phyloP scores from a whole-genome alignment of 2,113 vertebrate genomes.

The Synchiropus splendidus region DNA sequence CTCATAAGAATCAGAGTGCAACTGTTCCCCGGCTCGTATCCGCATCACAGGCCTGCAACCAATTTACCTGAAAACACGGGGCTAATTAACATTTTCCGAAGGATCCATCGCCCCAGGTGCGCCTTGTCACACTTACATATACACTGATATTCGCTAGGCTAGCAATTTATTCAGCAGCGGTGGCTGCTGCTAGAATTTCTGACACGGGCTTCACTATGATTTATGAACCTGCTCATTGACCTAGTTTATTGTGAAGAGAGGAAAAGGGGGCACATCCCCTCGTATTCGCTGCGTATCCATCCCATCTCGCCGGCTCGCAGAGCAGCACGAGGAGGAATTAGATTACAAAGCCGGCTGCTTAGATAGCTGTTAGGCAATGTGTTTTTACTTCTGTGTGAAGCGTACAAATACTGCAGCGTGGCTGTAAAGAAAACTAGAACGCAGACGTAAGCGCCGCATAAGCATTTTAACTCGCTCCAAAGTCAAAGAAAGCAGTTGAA shows the following conservation, averaged over 20 bases:
- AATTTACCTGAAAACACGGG: constrained; percentile 48
- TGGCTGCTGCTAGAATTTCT: constrained; percentile 49
- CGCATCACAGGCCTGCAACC: constrained; percentile 6
- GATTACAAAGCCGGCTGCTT: constrained; percentile 24
- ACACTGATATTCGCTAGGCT: constrained; percentile 42
- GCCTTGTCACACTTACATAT: constrained; percentile 54
- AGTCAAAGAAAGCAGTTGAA: background rate
- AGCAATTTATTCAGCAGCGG: constrained; percentile 62
- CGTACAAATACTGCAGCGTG: no score
- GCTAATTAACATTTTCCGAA: constrained; percentile 61
- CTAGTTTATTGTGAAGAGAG: constrained; percentile 61
- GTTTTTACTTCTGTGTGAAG: no score
- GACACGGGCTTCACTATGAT: constrained; percentile 67
- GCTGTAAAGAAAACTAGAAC: no score
- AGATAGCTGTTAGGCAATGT: constrained; percentile 13
- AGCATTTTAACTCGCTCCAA: no score
- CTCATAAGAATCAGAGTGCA: constrained; percentile 22
- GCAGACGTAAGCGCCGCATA: constrained; percentile 1
- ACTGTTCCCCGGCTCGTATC: constrained; percentile 16
- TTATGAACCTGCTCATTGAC: constrained; percentile 73
- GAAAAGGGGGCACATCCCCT: constrained; percentile 45
- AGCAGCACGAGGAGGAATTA: constrained; percentile 25
- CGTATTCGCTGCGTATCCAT: constrained; percentile 28
- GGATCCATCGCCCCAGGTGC: constrained; percentile 54
- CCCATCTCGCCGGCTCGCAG: constrained; percentile 14